phyloP scores from a whole-genome alignment of 2,113 vertebrate species.

The Pomatorhinus ruficollis region DNA sequence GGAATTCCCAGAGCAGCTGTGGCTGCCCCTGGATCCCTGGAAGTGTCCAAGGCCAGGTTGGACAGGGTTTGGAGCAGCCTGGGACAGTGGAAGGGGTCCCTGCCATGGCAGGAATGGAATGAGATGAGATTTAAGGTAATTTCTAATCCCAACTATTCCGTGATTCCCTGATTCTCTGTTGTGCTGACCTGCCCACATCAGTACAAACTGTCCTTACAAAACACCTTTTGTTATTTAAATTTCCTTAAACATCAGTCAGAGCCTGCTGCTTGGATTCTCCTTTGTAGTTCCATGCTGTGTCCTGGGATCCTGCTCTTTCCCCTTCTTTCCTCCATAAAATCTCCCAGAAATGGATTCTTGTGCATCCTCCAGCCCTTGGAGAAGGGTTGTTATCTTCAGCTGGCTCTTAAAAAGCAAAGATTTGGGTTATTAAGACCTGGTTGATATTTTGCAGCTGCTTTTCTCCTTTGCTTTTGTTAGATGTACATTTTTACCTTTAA shows the following conservation, averaged over 20 bases:
- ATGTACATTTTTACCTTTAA: background rate
- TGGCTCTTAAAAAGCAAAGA: background rate
- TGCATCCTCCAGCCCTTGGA: background rate
- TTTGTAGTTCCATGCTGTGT: background rate
- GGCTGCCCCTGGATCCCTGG: background rate
- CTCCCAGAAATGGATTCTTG: background rate
- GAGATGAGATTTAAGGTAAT: background rate
- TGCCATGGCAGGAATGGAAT: background rate
- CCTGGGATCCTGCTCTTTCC: background rate
- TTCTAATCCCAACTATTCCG: fast-evolving
- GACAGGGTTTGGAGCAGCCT: background rate
- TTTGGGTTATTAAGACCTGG: background rate
- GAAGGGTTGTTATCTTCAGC: background rate
- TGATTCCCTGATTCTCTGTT: background rate
- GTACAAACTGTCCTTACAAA: background rate
- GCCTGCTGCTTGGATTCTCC: background rate
- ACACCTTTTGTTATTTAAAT: background rate
- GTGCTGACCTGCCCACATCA: background rate
- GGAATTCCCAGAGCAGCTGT: background rate
- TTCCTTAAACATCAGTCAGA: fast-evolving
- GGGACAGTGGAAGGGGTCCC: background rate
- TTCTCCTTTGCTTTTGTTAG: background rate
- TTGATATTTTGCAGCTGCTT: conserved; percentile 17
- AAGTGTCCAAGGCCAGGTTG: background rate
- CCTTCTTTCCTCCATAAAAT: background rate